Evolutionary conservation across 2,888 invertebrate species (phyloP), one percentile per base, ranked within the genome.

Genomic region (Pristionchus maxplancki): DNA sequence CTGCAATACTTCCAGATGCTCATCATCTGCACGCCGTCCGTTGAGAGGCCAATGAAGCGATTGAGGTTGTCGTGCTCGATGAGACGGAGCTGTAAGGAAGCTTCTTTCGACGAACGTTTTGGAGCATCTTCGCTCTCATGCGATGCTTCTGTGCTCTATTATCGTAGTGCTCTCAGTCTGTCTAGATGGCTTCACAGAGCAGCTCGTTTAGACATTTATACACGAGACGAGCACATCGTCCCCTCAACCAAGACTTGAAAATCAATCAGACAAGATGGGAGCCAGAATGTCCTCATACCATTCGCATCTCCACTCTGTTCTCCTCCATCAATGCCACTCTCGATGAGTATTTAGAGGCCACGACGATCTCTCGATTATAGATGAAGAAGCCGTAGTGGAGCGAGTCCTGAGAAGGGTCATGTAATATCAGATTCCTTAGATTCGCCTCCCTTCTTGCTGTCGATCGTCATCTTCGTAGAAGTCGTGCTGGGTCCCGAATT

Each of bases 401-500:
- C 0, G 85, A 85, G 17, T 85, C 85, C 85, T 85, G 64, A 17
- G n/a, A 37, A 28, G 28, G n/a, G n/a, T n/a, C n/a, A n/a, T n/a
- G n/a, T n/a, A n/a, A n/a, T n/a, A n/a, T n/a, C n/a, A n/a, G n/a
- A n/a, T n/a, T n/a, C n/a, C n/a, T n/a, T n/a, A n/a, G n/a, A 5
- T n/a, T n/a, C n/a, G 15, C 8, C 11, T 15, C 53, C 82, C 9
- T 83, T 83, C 53, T 83, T 83, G 31, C 82, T 83, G 37, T 83
- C 53, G 17, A 83, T 83, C 0, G 82, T 67, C 48, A 64, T 86
- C 31, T 71, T 88, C 8, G 78, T 74, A 13, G 74, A 87, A 1
- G 91, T 67, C 0, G 91, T 90, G 15, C 89, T 89, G 20, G 90
- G 89, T 34, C 88, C 88, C n/a, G n/a, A n/a, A n/a, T n/a, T n/a